Evolutionary conservation across 2,888 invertebrate genomes (phyloP).

Genomic region (Platycheirus rosarum): DNA sequence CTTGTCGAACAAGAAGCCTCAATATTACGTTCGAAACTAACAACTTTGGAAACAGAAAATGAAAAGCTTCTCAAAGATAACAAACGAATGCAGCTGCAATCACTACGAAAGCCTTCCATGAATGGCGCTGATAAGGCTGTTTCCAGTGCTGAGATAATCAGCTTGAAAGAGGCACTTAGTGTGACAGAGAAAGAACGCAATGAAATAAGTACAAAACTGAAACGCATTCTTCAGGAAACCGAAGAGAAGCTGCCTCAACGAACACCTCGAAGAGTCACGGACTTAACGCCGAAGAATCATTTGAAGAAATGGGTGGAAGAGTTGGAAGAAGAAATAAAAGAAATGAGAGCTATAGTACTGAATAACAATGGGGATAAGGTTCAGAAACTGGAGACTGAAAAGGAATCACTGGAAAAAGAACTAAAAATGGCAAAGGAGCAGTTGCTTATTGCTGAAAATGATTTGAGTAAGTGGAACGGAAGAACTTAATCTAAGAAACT

Average conservation of each 20-base stretch:
- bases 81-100: conserved; percentile 86
- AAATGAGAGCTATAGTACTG: conserved; percentile 81
- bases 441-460: conserved; percentile 85
- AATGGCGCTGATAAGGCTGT: conserved; percentile 80
- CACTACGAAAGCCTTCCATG: conserved; percentile 83
- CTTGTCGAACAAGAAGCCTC: conserved; percentile 90
- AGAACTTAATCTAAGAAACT: neutral
- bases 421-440: conserved; percentile 87
- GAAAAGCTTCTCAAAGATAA: conserved; percentile 90
- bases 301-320: conserved; percentile 92
- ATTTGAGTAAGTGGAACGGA: conserved; percentile 77
- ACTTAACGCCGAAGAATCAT: conserved; percentile 83
- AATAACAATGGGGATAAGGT: conserved; percentile 82
- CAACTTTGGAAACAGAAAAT: conserved; percentile 88
- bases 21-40: conserved; percentile 87
- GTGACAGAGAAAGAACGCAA: conserved; percentile 86
- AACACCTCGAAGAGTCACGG: conserved; percentile 89
- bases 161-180: conserved; percentile 84
- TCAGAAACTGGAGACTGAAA: conserved; percentile 86
- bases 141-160: conserved; percentile 83
- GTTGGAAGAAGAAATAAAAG: conserved; percentile 92
- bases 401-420: conserved; percentile 86
- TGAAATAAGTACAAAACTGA: conserved; percentile 86
- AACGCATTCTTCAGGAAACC: conserved; percentile 86
- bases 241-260: conserved; percentile 87